Percentiles rank a stretch among this genome's conserved stretches.
These are phyloP conservation scores for Enteromius anoplus DNA, from an alignment of 2,797 vertebrate species.

Conservation along the genomic window DNA sequence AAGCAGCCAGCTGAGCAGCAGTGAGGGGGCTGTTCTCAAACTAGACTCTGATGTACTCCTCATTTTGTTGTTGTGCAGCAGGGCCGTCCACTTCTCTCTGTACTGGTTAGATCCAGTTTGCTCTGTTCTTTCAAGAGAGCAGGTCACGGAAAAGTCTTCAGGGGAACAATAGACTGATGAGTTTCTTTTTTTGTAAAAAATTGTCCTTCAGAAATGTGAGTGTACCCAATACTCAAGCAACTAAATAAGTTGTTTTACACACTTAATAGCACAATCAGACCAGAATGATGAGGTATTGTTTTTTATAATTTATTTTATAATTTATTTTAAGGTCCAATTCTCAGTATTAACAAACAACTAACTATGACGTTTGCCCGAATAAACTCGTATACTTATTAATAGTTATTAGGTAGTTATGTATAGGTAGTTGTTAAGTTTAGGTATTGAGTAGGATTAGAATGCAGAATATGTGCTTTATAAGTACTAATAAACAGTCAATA, in stretches of 20 bases:
- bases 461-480: neutral
- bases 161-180: slow-evolving; percentile 18
- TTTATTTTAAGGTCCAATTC: neutral
- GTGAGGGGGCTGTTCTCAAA: slow-evolving; percentile 18
- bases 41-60: slow-evolving; percentile 15
- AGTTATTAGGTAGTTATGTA: neutral
- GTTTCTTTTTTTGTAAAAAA: slow-evolving; percentile 3
- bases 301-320: neutral
- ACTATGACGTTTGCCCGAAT: neutral
- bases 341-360: neutral
- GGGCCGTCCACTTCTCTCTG: neutral
- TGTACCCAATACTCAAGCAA: neutral
- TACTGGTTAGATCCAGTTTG: slow-evolving; percentile 30
- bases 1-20: slow-evolving; percentile 21
- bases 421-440: neutral
- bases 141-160: neutral
- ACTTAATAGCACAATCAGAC: neutral
- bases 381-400: neutral
- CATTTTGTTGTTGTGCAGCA: slow-evolving; percentile 18
- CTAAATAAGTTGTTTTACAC: neutral
- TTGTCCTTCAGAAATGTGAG: neutral
- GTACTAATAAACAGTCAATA: neutral
- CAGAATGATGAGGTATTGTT: neutral
- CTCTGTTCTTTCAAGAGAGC: slow-evolving; percentile 6
- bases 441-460: neutral